These are phyloP conservation scores for Drosophila percnosoma DNA, from an alignment of 2,888 invertebrate species.

Conservation along the genomic window DNA sequence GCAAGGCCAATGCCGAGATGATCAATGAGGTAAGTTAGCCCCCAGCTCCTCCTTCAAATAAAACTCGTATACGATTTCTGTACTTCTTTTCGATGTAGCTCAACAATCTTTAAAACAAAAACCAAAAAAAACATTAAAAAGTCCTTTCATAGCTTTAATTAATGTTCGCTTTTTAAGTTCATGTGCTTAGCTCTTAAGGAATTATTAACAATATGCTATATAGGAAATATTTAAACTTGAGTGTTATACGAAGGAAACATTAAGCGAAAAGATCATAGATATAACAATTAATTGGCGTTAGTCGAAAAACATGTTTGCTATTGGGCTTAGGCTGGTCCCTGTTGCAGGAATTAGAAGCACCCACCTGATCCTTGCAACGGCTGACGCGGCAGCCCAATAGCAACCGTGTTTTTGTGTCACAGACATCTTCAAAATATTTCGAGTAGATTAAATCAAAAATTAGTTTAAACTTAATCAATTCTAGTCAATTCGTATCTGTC, in stretches of 20 bases:
- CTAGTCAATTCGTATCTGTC: neutral
- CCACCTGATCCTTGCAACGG: conserved; percentile 40
- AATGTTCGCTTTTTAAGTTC: conserved; percentile 62
- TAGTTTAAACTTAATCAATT: neutral
- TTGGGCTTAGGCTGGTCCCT: neutral
- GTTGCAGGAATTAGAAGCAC: conserved; percentile 24
- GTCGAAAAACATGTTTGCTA: conserved; percentile 30
- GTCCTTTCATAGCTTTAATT: conserved; percentile 76
- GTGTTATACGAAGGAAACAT: neutral
- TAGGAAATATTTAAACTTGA: conserved; percentile 2
- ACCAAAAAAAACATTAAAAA: conserved; percentile 38
- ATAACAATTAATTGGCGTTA: neutral
- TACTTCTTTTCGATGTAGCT: conserved; percentile 65
- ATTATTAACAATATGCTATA: conserved; percentile 9
- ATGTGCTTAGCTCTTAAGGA: conserved; percentile 42
- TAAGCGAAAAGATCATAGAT: neutral
- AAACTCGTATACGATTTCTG: neutral
- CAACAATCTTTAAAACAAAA: conserved; percentile 79
- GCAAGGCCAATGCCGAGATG: conserved; percentile 83
- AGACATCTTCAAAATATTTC: neutral
- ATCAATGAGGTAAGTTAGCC: conserved; percentile 82
- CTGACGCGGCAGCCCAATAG: neutral
- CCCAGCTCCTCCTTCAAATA: neutral
- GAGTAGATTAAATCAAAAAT: neutral
- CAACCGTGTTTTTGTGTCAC: conserved; percentile 14